These are phyloP conservation scores for Acomys russatus DNA, from an alignment of 2,797 vertebrate species.

Conservation along the genomic window DNA sequence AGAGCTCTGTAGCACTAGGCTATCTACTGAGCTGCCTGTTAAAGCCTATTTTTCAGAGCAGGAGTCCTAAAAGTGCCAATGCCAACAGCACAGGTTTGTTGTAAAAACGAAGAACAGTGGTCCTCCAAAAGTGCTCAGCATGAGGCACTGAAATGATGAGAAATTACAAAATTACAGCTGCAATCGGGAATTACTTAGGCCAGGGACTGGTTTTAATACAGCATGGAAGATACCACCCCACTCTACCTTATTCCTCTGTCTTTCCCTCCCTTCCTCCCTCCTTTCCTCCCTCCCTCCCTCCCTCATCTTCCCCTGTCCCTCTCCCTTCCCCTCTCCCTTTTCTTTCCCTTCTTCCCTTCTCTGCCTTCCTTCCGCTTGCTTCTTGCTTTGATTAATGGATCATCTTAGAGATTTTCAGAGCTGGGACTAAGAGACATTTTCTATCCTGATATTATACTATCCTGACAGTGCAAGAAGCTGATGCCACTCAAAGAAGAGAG, in stretches of 20 bases:
- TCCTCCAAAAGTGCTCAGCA: background rate
- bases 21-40: background rate
- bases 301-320: background rate
- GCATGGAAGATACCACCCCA: background rate
- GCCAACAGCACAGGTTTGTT: background rate
- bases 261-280: background rate
- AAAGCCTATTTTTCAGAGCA: background rate
- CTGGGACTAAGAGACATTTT: background rate
- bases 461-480: background rate
- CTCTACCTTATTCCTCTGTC: no score
- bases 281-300: rapidly evolving
- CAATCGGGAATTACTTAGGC: background rate
- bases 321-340: background rate
- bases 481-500: conserved; percentile 1
- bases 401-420: background rate
- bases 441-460: background rate
- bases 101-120: background rate
- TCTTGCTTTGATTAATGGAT: background rate
- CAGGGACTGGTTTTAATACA: background rate
- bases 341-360: no score
- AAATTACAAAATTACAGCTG: background rate
- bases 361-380: background rate
- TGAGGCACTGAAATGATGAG: background rate
- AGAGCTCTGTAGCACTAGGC: background rate
- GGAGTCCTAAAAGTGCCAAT: background rate